Percentiles rank a stretch among this genome's conserved stretches.
These are phyloP conservation scores for Nowickia ferox DNA, from an alignment of 2,888 invertebrate species.

Conservation along the genomic window DNA sequence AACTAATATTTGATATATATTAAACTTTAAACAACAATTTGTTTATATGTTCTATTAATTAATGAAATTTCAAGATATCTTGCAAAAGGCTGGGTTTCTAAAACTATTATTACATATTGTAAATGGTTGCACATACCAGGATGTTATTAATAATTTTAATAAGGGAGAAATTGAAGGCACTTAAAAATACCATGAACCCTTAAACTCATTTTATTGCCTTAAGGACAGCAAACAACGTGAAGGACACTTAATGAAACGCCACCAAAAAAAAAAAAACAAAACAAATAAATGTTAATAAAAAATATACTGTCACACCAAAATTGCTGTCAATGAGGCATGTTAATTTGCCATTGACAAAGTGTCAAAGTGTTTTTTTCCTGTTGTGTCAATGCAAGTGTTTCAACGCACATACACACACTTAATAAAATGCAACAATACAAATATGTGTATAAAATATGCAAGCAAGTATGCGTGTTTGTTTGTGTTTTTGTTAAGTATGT, in stretches of 20 bases:
- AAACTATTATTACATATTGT: no score
- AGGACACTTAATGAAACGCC: slow-evolving; percentile 58
- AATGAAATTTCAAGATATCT: no score
- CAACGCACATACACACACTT: not conserved
- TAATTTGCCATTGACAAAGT: slow-evolving; percentile 74
- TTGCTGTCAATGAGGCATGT: slow-evolving; percentile 74
- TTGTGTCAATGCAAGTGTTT: slow-evolving; percentile 55
- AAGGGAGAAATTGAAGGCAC: slow-evolving; percentile 20
- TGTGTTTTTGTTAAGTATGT: slow-evolving; percentile 19
- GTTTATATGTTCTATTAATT: no score
- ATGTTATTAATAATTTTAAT: slow-evolving; percentile 42
- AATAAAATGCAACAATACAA: slow-evolving; percentile 44
- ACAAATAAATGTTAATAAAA: slow-evolving; percentile 43
- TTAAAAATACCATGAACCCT: slow-evolving; percentile 29
- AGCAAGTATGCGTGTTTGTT: not conserved
- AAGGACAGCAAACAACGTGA: slow-evolving; percentile 31
- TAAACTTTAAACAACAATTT: no score
- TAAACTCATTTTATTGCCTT: slow-evolving; percentile 47
- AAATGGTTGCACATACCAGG: slow-evolving; percentile 23
- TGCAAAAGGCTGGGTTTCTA: no score
- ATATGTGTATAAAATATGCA: slow-evolving; percentile 11
- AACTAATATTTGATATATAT: no score
- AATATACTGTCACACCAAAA: slow-evolving; percentile 51
- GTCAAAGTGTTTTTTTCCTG: slow-evolving; percentile 75
- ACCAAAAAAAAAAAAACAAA: slow-evolving; percentile 37